Evolutionary conservation across 1,140 invertebrate species (phyloP), one percentile per base, ranked within the genome.

Genomic region (Hypothenemus hampei): DNA sequence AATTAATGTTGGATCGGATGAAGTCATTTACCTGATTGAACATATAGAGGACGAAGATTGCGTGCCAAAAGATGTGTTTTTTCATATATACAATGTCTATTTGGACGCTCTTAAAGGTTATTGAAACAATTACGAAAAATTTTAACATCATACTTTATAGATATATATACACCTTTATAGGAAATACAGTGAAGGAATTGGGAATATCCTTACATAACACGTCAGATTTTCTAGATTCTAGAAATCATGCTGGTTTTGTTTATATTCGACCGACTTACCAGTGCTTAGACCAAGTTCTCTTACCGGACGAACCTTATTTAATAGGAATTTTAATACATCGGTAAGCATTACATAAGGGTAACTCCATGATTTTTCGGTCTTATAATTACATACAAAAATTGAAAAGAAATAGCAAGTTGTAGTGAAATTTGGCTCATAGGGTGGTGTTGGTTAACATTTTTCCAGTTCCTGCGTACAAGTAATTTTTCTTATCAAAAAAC

Each of bases 211-310:
- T 78, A 63, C 81, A 78, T 44, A 76, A 78, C 23, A 77, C 71
- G 29, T 72, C 73, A 33, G 79, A 81, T 63, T 81, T 93, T 59
- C 74, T 93, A 33, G 86, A 81, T 36, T 87, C 85, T n/a, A 79
- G 82, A 26, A 87, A 93, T 52, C 87, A 91, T 64, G 85, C 85
- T 24, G 91, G 90, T 20, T 91, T 93, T 71, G 75, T 93, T 1
- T 93, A 86, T 62, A 83, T 93, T 48, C 75, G 85, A 46, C 84
- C 88, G 15, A 86, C 86, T 11, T 85, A 90, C 69, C 90, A 93
- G 63, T 93, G 89, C 73, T 72, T 92, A 37, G 83, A 87, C 58
- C 85, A 89, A 64, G 73, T 93, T 2, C 72, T 82, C 49, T 69
- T 89, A 43, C 91, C 91, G 1, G 75, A 81, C 13, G 78, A 84